Conservation (phyloP, 1,140 invertebrate species). For the Drosophila subobscura region DNA sequence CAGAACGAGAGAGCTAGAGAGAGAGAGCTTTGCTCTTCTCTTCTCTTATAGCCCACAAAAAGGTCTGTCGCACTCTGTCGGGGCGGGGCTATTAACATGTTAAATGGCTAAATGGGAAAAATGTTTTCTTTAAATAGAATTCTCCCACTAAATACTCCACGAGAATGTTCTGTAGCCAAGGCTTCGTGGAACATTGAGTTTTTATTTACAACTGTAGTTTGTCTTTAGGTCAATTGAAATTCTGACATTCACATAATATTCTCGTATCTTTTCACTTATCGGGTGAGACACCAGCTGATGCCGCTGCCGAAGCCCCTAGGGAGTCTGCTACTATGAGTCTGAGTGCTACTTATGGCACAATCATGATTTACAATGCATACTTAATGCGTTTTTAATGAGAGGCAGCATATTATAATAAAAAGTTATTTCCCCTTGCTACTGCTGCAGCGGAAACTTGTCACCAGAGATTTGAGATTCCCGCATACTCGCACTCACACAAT, state of each 20-base stretch:
- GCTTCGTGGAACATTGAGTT: background rate
- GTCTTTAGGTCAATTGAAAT: conserved; percentile 8
- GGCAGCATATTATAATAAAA: conserved; percentile 49
- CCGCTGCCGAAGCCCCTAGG: conserved; percentile 26
- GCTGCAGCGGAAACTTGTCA: conserved; percentile 68
- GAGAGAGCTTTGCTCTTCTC: no score
- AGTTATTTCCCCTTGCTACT: conserved; percentile 18
- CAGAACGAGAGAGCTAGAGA: conserved; percentile 2
- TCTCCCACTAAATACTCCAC: background rate
- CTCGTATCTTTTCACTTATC: conserved; percentile 20
- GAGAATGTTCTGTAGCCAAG: no score
- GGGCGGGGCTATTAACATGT: conserved; percentile 52
- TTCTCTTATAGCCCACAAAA: no score
- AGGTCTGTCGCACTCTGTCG: background rate
- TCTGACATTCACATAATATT: conserved; percentile 10
- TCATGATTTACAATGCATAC: conserved; percentile 75
- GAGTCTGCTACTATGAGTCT: background rate
- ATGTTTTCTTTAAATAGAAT: conserved; percentile 5
- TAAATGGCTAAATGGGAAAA: conserved; percentile 36
- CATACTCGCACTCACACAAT: conserved; percentile 40
- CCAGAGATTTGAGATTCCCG: conserved; percentile 51
- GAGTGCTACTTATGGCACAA: conserved; percentile 69
- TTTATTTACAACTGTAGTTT: background rate
- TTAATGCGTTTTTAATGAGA: conserved; percentile 81
- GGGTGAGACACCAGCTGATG: conserved; percentile 12